Evolutionary conservation across 2,888 invertebrate species (phyloP).

Genomic region (Drosophila tripunctata): DNA sequence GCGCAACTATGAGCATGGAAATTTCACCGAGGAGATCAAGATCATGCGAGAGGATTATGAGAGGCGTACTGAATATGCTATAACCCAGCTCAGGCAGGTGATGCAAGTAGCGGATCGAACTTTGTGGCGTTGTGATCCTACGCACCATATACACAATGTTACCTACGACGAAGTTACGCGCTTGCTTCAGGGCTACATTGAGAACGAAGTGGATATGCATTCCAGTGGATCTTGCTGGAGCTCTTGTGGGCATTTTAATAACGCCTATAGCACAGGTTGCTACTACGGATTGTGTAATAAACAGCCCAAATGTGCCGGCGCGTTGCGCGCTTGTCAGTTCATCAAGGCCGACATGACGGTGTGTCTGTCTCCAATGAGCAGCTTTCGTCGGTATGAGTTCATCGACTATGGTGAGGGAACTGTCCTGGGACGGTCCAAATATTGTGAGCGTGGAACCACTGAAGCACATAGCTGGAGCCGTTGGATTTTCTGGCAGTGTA

Average conservation of each 20-base stretch:
- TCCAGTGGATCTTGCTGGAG: neutral
- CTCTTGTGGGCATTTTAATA: neutral
- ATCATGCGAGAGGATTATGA: constrained; percentile 90
- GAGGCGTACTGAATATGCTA: constrained; percentile 87
- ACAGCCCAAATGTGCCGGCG: neutral
- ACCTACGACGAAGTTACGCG: neutral
- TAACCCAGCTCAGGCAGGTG: neutral
- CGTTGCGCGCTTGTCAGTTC: neutral
- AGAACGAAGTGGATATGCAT: neutral
- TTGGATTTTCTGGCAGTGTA: neutral
- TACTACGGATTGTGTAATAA: neutral
- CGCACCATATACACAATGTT: neutral
- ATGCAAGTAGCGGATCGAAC: neutral
- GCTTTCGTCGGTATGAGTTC: neutral
- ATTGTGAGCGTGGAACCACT: neutral
- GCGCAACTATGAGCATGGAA: constrained; percentile 90
- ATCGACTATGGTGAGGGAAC: neutral
- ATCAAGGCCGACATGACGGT: neutral
- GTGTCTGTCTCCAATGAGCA: neutral
- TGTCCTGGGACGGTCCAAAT: neutral
- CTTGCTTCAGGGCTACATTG: neutral
- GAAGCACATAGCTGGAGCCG: neutral
- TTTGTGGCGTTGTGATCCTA: neutral
- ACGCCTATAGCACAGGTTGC: neutral
- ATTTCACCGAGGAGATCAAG: constrained; percentile 91